These are phyloP conservation scores for Diabrotica balteata DNA, from an alignment of 2,888 invertebrate genomes.

Conservation along the genomic window DNA sequence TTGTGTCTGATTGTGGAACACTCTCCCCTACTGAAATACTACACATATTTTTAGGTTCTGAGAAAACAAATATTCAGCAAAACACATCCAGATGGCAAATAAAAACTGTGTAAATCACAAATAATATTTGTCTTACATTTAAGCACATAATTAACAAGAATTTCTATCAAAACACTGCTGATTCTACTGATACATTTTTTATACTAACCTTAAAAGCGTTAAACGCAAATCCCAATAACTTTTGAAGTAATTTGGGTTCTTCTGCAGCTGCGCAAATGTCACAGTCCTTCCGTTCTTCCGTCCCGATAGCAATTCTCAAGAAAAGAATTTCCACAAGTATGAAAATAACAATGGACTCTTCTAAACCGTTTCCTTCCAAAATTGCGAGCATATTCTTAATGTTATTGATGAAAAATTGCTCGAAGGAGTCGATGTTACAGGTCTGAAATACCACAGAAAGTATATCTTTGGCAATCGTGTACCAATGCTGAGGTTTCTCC, in stretches of 20 bases:
- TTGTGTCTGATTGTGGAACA: too few relatives aligned
- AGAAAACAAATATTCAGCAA: too few relatives aligned
- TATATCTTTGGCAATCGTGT: constrained; percentile 44
- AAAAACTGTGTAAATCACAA: too few relatives aligned
- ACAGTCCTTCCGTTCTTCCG: constrained; percentile 45
- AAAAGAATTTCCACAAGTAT: constrained; percentile 54
- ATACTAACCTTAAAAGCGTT: constrained; percentile 51
- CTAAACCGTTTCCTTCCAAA: constrained; percentile 36
- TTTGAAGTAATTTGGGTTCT: constrained; percentile 51
- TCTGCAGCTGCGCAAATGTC: constrained; percentile 50
- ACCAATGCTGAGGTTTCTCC: constrained; percentile 37
- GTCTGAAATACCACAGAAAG: constrained; percentile 45
- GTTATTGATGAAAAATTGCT: constrained; percentile 48
- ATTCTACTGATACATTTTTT: not conserved
- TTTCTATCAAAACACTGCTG: too few relatives aligned
- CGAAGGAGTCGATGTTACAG: constrained; percentile 46
- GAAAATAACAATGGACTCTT: constrained; percentile 44
- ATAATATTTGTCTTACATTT: too few relatives aligned
- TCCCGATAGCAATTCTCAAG: constrained; percentile 47
- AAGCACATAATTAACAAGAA: too few relatives aligned
- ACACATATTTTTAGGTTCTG: too few relatives aligned
- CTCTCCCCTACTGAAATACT: too few relatives aligned
- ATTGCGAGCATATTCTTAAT: constrained; percentile 43
- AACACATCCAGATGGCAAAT: too few relatives aligned
- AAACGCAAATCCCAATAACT: constrained; percentile 49